These are phyloP conservation scores for Sminthopsis crassicaudata DNA, from an alignment of 2,113 vertebrate species.

Conservation along the genomic window DNA sequence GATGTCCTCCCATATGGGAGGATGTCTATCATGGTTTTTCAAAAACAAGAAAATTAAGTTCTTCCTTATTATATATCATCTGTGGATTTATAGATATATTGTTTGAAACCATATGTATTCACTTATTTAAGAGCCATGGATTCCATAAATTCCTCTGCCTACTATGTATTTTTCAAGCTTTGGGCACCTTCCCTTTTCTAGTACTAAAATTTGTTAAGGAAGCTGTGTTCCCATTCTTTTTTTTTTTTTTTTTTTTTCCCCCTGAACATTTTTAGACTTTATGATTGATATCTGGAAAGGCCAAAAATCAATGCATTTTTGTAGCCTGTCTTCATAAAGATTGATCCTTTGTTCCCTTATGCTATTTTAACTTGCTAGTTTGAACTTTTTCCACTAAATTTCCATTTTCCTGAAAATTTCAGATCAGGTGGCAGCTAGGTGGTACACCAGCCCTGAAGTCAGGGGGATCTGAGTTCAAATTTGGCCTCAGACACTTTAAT, in stretches of 20 bases:
- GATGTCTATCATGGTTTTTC: background rate
- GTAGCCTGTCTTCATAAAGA: background rate
- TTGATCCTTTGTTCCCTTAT: background rate
- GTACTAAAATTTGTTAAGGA: background rate
- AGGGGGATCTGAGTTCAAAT: too few species aligned
- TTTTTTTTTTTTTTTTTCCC: background rate
- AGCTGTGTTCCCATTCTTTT: background rate
- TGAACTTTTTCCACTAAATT: background rate
- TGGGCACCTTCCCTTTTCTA: background rate
- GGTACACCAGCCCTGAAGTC: background rate
- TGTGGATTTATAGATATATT: background rate
- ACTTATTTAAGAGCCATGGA: background rate
- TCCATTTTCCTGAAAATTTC: background rate
- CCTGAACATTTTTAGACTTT: background rate
- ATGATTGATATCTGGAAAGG: background rate
- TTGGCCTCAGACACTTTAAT: too few species aligned
- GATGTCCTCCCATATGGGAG: background rate
- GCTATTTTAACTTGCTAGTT: background rate
- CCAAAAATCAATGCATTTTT: background rate
- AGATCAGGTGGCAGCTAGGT: background rate
- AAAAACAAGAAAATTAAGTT: background rate
- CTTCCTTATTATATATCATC: background rate
- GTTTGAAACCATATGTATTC: background rate
- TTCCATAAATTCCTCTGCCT: background rate
- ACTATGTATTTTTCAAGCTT: background rate